Evolutionary conservation across 2,113 vertebrate genomes (phyloP).

Genomic region (Charadrius vociferus): DNA sequence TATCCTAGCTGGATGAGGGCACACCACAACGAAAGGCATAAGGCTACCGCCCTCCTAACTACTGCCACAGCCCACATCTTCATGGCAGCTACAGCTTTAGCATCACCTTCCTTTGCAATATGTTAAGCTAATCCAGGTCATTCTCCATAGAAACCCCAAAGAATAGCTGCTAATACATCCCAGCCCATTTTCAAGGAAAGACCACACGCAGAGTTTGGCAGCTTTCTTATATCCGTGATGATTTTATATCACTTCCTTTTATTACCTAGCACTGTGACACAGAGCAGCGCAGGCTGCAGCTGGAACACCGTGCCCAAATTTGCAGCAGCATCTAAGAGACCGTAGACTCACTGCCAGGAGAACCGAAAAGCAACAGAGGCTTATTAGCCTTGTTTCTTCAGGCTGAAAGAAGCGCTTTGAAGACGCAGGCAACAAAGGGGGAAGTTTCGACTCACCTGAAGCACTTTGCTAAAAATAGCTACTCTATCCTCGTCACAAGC

Average conservation of each 20-base stretch:
- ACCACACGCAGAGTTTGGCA: neutral
- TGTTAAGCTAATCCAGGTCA: neutral
- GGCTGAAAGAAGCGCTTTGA: constrained; percentile 31
- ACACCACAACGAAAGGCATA: neutral
- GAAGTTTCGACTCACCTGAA: constrained; percentile 36
- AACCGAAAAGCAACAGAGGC: neutral
- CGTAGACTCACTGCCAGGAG: neutral
- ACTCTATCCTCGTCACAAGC: neutral
- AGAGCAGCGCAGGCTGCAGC: neutral
- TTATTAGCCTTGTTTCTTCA: constrained; percentile 38
- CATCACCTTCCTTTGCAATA: neutral
- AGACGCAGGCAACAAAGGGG: constrained; percentile 37
- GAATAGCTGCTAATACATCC: neutral
- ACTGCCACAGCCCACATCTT: neutral
- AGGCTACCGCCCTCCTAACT: neutral
- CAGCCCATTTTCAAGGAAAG: neutral
- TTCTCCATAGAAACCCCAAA: neutral
- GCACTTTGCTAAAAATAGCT: constrained; percentile 45
- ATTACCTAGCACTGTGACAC: neutral
- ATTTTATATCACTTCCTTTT: neutral
- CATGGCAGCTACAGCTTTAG: neutral
- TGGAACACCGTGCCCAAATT: neutral
- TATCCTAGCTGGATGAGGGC: neutral
- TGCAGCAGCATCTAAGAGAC: constrained; percentile 1
- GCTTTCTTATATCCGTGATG: neutral